Percentiles rank a stretch among this genome's conserved stretches.
Evolutionary conservation across 2,797 vertebrate species (phyloP).

Genomic region (Columba guinea): DNA sequence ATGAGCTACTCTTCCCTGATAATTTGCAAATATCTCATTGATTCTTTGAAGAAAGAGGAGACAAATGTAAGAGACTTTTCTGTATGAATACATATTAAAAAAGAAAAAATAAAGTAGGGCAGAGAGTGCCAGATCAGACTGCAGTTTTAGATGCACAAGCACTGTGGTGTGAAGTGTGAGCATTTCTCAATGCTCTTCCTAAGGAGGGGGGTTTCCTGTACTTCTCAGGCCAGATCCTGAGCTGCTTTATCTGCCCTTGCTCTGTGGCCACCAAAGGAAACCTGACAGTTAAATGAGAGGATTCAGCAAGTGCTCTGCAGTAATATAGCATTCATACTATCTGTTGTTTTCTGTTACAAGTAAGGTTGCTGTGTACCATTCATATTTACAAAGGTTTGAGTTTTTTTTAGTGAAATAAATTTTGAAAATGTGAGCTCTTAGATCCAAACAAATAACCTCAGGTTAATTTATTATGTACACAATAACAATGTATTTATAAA

Average conservation of each 20-base stretch:
- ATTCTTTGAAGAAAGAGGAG: not conserved
- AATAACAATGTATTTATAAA: not conserved
- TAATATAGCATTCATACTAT: not conserved
- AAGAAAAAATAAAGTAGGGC: not conserved
- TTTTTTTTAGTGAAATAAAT: not conserved
- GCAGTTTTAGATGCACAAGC: not conserved
- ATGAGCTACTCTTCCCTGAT: not conserved
- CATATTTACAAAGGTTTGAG: not conserved
- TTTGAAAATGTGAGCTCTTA: not conserved
- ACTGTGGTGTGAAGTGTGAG: not conserved
- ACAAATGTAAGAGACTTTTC: not conserved
- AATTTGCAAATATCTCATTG: not conserved
- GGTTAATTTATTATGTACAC: not conserved
- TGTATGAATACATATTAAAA: not conserved
- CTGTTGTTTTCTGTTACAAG: not conserved
- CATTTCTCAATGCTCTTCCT: not conserved
- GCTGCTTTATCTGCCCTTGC: not conserved
- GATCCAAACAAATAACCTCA: not conserved
- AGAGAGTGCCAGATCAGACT: not conserved
- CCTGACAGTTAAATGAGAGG: not conserved
- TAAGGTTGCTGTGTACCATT: not conserved
- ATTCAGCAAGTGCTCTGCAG: not conserved
- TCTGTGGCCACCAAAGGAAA: not conserved
- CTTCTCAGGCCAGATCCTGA: not conserved
- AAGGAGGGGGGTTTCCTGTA: not conserved